Conservation (phyloP, 2,797 vertebrate genomes). For the Podarcis lilfordi region DNA sequence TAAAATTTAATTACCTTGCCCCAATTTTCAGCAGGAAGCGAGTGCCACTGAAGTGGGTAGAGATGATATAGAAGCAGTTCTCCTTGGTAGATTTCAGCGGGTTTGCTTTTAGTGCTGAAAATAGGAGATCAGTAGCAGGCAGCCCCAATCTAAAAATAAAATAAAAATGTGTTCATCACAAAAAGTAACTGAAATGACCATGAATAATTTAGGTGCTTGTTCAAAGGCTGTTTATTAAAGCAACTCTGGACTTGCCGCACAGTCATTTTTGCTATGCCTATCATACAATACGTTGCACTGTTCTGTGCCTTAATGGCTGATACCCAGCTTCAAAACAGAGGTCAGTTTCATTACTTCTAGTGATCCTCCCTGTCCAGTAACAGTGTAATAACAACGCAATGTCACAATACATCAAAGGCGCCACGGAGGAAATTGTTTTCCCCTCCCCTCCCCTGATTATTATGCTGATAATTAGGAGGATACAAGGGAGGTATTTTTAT, state of each 20-base stretch:
- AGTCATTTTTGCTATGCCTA: neutral
- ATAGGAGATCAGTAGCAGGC: neutral
- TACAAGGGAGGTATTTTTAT: conserved; percentile 7
- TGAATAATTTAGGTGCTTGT: neutral
- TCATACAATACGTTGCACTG: neutral
- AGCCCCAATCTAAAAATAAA: neutral
- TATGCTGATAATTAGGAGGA: conserved; percentile 16
- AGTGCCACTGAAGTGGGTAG: neutral
- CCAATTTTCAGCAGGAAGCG: too few relatives aligned
- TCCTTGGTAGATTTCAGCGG: too few relatives aligned
- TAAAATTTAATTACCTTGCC: too few relatives aligned
- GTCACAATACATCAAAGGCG: conserved; percentile 30
- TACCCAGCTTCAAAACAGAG: conserved; percentile 39
- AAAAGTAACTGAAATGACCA: conserved; percentile 10
- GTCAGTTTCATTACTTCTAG: conserved; percentile 33
- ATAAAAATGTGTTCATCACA: neutral
- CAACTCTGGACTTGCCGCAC: fast-evolving
- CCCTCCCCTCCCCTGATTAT: neutral
- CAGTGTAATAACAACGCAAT: neutral
- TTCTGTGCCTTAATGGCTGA: neutral
- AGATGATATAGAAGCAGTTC: neutral
- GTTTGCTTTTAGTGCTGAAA: neutral
- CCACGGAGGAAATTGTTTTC: neutral
- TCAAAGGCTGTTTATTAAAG: conserved; percentile 41
- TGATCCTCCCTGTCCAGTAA: neutral